Percentiles rank a stretch among this genome's conserved stretches.
Evolutionary conservation across 2,113 vertebrate species (phyloP).

Genomic region (Mobula birostris): DNA sequence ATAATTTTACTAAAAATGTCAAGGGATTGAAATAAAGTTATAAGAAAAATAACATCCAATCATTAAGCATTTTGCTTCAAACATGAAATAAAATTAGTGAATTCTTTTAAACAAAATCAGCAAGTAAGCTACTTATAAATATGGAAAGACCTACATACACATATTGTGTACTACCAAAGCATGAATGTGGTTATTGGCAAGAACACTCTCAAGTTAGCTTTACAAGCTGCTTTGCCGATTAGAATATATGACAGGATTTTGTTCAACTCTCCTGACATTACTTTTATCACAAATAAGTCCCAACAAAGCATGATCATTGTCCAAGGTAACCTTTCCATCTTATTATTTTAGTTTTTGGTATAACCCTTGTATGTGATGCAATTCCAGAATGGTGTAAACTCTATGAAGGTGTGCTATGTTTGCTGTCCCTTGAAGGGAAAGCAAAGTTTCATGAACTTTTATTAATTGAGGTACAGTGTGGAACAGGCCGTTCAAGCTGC

Average conservation of each 20-base stretch:
- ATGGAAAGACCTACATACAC: background rate
- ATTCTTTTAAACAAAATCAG: background rate
- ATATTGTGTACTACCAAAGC: background rate
- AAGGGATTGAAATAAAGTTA: background rate
- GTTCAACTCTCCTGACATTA: background rate
- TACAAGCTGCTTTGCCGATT: background rate
- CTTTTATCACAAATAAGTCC: background rate
- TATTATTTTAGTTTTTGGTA: background rate
- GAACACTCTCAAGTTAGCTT: background rate
- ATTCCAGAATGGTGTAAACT: background rate
- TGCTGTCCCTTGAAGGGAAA: too few species aligned
- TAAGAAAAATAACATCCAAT: background rate
- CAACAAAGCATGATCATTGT: background rate
- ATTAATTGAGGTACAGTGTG: too few species aligned
- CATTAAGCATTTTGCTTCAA: background rate
- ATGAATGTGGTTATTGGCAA: background rate
- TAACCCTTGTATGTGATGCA: background rate
- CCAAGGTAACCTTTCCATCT: background rate
- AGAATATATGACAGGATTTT: background rate
- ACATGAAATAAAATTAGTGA: background rate
- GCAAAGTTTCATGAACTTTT: too few species aligned
- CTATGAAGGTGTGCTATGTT: too few species aligned
- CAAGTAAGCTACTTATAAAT: background rate
- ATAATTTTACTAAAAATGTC: background rate
- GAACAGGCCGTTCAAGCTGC: too few species aligned